Percentiles rank a stretch among this genome's conserved stretches.
phyloP scores from a whole-genome alignment of 2,888 invertebrate species.

The Euzetes globulus region DNA sequence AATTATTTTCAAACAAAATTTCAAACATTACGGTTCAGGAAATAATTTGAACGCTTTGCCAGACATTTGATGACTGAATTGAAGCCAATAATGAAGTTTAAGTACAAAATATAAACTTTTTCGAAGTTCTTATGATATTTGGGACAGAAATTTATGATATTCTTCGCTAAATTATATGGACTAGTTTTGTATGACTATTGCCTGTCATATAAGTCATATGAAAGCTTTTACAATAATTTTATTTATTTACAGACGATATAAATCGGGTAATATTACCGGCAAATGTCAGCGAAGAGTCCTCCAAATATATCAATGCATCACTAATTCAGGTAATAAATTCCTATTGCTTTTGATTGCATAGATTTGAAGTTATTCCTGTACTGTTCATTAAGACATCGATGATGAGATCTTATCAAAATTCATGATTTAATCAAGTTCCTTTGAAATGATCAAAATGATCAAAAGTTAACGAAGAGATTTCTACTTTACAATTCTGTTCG shows the following conservation, averaged over 20 bases:
- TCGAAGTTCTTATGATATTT: background rate
- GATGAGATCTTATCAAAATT: too few species aligned
- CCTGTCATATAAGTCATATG: background rate
- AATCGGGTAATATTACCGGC: slow-evolving; percentile 89
- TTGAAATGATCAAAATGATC: too few species aligned
- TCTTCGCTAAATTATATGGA: background rate
- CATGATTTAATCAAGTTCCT: too few species aligned
- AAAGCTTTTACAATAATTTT: background rate
- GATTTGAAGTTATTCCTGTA: too few species aligned
- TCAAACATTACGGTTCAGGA: too few species aligned
- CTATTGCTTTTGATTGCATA: too few species aligned
- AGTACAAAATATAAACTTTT: background rate
- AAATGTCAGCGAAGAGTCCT: slow-evolving; percentile 73
- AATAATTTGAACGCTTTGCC: too few species aligned
- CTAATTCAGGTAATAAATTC: slow-evolving; percentile 61
- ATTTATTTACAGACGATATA: slow-evolving; percentile 57
- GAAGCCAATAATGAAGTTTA: background rate
- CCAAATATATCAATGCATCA: slow-evolving; percentile 88
- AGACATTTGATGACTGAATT: background rate
- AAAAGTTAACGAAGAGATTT: too few species aligned
- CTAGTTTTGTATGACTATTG: background rate
- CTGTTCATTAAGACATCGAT: too few species aligned
- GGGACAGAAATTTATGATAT: background rate
- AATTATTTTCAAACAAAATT: too few species aligned
- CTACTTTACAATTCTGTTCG: too few species aligned